Evolutionary conservation across 2,113 vertebrate genomes (phyloP).

Genomic region (Polypterus senegalus): DNA sequence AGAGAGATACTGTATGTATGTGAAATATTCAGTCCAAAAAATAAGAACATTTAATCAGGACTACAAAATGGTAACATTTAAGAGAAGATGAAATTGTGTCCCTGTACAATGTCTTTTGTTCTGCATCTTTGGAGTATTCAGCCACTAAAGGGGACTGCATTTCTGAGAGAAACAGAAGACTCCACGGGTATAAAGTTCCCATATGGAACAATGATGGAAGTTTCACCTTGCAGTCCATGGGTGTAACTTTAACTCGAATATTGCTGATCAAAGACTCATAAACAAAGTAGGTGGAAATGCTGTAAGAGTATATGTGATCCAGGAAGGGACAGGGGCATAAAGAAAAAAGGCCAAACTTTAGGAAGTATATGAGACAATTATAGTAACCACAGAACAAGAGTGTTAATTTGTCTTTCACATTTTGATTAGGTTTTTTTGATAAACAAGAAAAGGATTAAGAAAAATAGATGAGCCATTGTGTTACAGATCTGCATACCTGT

Average conservation of each 20-base stretch:
- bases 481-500: too few relatives aligned
- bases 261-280: slow-evolving; percentile 48
- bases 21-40: too few relatives aligned
- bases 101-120: slow-evolving; percentile 51
- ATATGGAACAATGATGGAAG: slow-evolving; percentile 50
- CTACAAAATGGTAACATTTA: slow-evolving; percentile 43
- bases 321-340: slow-evolving; percentile 46
- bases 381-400: slow-evolving; percentile 10
- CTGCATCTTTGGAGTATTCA: slow-evolving; percentile 44
- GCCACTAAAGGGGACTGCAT: slow-evolving; percentile 37
- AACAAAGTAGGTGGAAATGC: slow-evolving; percentile 54
- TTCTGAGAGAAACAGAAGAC: slow-evolving; percentile 44
- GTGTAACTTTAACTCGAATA: slow-evolving; percentile 58
- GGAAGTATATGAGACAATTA: slow-evolving; percentile 27
- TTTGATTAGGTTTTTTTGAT: slow-evolving; percentile 2
- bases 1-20: too few relatives aligned
- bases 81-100: slow-evolving; percentile 52
- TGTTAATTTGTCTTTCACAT: slow-evolving; percentile 6
- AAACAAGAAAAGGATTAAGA: slow-evolving; percentile 2
- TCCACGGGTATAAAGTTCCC: slow-evolving; percentile 59
- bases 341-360: slow-evolving; percentile 37
- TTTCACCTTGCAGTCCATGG: slow-evolving; percentile 58
- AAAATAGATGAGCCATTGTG: not conserved
- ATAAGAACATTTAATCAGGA: slow-evolving; percentile 25
- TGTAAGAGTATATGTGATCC: slow-evolving; percentile 45